Evolutionary conservation across 2,797 vertebrate genomes (phyloP).

Genomic region (Periparus ater): DNA sequence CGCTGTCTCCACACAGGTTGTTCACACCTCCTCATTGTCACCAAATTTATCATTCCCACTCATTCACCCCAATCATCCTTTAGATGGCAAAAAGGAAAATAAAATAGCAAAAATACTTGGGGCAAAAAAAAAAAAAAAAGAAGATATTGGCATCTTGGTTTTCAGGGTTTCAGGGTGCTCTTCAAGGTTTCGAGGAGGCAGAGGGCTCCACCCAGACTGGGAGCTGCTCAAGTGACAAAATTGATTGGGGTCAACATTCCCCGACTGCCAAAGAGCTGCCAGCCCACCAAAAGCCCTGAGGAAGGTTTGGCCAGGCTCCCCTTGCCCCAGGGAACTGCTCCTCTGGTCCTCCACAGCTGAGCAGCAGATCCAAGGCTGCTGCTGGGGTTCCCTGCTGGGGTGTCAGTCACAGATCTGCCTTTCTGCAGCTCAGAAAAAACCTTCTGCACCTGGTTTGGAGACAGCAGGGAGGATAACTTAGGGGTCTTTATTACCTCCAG

Average conservation of each 20-base stretch:
- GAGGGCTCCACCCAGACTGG: neutral
- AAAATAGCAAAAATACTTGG: neutral
- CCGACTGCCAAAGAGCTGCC: neutral
- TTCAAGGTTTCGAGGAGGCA: neutral
- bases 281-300: neutral
- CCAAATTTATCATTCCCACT: neutral
- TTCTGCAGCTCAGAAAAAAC: neutral
- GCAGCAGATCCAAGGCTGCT: neutral
- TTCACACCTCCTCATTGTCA: neutral
- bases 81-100: neutral
- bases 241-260: neutral
- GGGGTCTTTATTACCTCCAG: neutral
- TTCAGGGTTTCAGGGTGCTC: neutral
- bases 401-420: accelerated
- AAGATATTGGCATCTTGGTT: neutral
- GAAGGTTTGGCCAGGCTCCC: neutral
- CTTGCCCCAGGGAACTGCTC: neutral
- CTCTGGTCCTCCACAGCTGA: neutral
- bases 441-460: neutral
- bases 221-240: neutral
- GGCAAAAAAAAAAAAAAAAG: accelerated
- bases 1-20: neutral
- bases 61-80: neutral
- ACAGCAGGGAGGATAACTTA: neutral
- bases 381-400: neutral